These are phyloP conservation scores for Henricia sp. DNA, from an alignment of 53 echinoderm and acorn worm species.

Conservation along the genomic window DNA sequence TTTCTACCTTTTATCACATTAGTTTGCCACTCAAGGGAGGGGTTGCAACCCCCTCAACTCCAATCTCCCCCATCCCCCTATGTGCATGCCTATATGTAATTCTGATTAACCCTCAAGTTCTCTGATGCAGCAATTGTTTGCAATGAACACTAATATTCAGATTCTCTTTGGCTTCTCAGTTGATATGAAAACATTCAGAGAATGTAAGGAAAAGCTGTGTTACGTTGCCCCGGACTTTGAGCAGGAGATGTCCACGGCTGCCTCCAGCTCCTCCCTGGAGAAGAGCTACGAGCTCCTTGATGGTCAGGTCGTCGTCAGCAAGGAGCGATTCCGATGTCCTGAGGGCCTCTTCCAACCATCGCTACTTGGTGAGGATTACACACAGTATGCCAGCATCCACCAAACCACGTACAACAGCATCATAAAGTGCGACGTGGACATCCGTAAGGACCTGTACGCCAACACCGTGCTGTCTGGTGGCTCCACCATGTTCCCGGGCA, in stretches of 20 bases:
- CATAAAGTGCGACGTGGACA: constrained; percentile 72
- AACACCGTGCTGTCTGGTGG: constrained; percentile 83
- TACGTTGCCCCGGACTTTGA: constrained; percentile 89
- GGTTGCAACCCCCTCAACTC: too few relatives aligned
- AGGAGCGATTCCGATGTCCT: constrained; percentile 80
- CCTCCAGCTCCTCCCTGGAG: constrained; percentile 72
- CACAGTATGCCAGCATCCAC: constrained; percentile 76
- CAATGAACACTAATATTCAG: too few relatives aligned
- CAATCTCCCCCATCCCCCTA: too few relatives aligned
- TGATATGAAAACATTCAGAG: neutral
- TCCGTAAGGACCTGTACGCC: constrained; percentile 70
- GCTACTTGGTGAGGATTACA: constrained; percentile 61
- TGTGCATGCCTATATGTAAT: too few relatives aligned
- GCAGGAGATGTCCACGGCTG: constrained; percentile 73
- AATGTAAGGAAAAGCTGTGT: constrained; percentile 49
- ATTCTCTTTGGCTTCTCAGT: too few relatives aligned
- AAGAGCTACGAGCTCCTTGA: constrained; percentile 90
- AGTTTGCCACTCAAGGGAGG: too few relatives aligned
- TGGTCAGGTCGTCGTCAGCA: constrained; percentile 72
- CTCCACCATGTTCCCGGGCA: constrained; percentile 78
- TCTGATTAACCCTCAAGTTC: too few relatives aligned
- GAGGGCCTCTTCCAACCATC: constrained; percentile 81
- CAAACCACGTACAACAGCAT: constrained; percentile 53
- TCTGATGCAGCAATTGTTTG: too few relatives aligned
- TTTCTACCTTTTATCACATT: too few relatives aligned